These are phyloP conservation scores for Chalcosyrphus nemorum DNA, from an alignment of 2,888 invertebrate genomes.

Conservation along the genomic window DNA sequence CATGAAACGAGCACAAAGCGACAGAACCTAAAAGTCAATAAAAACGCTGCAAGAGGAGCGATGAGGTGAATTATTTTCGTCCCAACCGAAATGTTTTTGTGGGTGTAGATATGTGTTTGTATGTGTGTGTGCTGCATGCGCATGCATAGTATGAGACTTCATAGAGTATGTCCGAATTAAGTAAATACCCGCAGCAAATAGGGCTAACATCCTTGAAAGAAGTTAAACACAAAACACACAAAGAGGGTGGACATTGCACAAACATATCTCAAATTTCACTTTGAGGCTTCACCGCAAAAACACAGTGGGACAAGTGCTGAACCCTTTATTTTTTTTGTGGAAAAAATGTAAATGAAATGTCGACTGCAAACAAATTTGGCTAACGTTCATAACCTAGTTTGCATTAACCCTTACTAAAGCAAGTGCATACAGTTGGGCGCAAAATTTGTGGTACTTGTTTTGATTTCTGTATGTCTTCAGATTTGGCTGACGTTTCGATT, in stretches of 20 bases:
- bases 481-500: no score
- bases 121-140: constrained; percentile 1
- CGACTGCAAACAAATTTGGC: constrained; percentile 24
- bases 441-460: neutral
- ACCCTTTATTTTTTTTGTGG: constrained; percentile 4
- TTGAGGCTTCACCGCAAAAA: constrained; percentile 47
- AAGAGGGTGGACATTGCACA: constrained; percentile 12
- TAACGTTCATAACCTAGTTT: constrained; percentile 39
- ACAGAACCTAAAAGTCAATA: constrained; percentile 37
- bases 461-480: no score
- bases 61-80: constrained; percentile 23
- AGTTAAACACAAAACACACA: constrained; percentile 38
- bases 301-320: constrained; percentile 12
- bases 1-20: constrained; percentile 3
- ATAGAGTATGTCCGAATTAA: constrained; percentile 9
- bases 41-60: neutral
- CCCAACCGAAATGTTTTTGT: neutral
- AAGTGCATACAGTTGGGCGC: neutral
- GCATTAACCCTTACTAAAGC: constrained; percentile 12
- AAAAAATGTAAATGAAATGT: neutral
- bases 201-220: constrained; percentile 46
- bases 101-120: neutral
- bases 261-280: constrained; percentile 38
- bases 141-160: constrained; percentile 47
- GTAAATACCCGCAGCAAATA: constrained; percentile 16